Evolutionary conservation across 2,113 vertebrate genomes (phyloP), one percentile per base, ranked within the genome.

Genomic region (Chrysochloris asiatica): DNA sequence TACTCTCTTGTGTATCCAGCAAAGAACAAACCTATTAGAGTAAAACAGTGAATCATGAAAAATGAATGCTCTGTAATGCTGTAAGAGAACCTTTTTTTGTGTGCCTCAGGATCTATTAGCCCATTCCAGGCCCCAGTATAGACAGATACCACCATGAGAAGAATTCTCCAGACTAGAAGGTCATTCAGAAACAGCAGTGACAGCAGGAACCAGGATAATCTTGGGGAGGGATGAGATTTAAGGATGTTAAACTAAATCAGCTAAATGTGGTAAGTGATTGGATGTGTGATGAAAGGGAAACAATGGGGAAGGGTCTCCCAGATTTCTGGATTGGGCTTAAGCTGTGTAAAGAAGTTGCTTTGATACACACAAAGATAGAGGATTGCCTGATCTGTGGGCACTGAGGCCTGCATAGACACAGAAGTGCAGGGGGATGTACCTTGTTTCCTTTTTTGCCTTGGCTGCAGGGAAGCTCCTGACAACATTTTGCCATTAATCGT

Each of bases 111-210:
- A 92, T 99, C 98, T 98, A 98, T 99, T 91, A 99, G 97, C 98
- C 98, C 98, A 95, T 98, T 99, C 99, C 99, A 99, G 72, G 98
- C 98, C 73, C 98, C 98, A 26, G 99, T 99, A 98, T 98, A 99
- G 26, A 99, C 98, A 76, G 98, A 99, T n/a, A 98, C 98, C 93
- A 98, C 98, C 91, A 98, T 98, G 86, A 99, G 97, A 97, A 98
- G 98, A 98, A 98, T 98, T 98, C 98, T 97, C 98, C 98, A 98
- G 67, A 71, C 69, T 71, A 43, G 22, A 43, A 71, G 69, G 10
- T 43, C 38, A 26, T 26, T 41, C 21, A 26, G 38, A 22, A 41
- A 26, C 72, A 75, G 43, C 14, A 28, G 28, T 22, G 6, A 33
- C 43, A 6, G 72, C 13, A 7, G 45, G 43, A 59, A 28, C 71